Percentiles rank a stretch among this genome's conserved stretches.
These are phyloP conservation scores for Alectura lathami DNA, from an alignment of 2,113 vertebrate genomes.

Conservation along the genomic window DNA sequence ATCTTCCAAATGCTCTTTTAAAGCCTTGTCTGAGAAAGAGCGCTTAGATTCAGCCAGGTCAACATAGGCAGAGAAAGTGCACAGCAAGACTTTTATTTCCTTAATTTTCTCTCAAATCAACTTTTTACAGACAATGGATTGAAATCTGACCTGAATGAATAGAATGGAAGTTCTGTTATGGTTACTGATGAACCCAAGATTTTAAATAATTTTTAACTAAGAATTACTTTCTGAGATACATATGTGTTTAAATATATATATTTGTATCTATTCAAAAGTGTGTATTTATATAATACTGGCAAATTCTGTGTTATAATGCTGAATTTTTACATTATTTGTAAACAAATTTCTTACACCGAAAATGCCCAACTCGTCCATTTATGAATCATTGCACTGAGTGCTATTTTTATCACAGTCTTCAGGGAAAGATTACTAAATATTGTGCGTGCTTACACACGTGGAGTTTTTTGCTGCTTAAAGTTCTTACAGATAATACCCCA, in stretches of 20 bases:
- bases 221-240: not conserved
- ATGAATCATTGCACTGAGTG: not conserved
- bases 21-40: not conserved
- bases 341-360: not conserved
- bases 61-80: conserved; percentile 1
- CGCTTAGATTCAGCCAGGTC: conserved; percentile 3
- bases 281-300: not conserved
- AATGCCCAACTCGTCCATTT: not conserved
- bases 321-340: not conserved
- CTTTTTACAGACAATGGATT: not conserved
- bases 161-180: not conserved
- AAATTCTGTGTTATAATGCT: not conserved
- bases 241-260: accelerated
- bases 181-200: not conserved
- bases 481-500: accelerated
- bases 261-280: not conserved
- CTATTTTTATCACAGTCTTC: not conserved
- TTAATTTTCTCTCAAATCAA: not conserved
- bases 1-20: conserved; percentile 40
- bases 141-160: conserved; percentile 1
- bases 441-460: accelerated
- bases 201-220: not conserved
- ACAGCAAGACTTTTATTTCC: not conserved
- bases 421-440: not conserved
- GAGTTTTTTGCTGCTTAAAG: not conserved